Evolutionary conservation across 2,113 vertebrate species (phyloP).

Genomic region (Semnornis frantzii): DNA sequence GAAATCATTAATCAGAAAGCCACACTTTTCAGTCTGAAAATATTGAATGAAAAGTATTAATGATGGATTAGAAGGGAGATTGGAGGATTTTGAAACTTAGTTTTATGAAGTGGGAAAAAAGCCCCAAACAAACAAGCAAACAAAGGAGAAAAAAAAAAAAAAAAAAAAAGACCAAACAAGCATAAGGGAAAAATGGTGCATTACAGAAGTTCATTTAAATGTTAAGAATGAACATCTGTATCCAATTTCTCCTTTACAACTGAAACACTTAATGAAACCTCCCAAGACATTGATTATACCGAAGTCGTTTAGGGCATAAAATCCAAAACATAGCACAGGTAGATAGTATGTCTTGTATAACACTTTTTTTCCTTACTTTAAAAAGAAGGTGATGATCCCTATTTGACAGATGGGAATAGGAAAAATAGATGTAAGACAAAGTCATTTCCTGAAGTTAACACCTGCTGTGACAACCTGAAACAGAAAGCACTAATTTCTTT

Average conservation of each 20-base stretch:
- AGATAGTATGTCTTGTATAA: neutral
- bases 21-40: neutral
- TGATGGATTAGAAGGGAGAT: neutral
- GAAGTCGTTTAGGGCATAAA: neutral
- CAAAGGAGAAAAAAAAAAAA: no score
- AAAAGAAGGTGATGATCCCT: neutral
- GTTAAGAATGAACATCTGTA: neutral
- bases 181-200: neutral
- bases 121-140: no score
- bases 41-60: neutral
- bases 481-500: neutral
- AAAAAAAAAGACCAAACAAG: neutral
- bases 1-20: neutral
- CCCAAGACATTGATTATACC: neutral
- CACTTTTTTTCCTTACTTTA: neutral
- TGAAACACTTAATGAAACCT: neutral
- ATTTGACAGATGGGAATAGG: neutral
- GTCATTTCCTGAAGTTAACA: neutral
- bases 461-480: neutral
- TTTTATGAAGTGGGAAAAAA: neutral
- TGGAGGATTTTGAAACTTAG: neutral
- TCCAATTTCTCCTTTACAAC: neutral
- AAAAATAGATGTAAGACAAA: neutral
- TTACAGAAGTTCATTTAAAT: neutral
- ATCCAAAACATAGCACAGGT: neutral